Conservation (phyloP, 1,140 invertebrate genomes). For the Temnothorax curvispinosus region DNA sequence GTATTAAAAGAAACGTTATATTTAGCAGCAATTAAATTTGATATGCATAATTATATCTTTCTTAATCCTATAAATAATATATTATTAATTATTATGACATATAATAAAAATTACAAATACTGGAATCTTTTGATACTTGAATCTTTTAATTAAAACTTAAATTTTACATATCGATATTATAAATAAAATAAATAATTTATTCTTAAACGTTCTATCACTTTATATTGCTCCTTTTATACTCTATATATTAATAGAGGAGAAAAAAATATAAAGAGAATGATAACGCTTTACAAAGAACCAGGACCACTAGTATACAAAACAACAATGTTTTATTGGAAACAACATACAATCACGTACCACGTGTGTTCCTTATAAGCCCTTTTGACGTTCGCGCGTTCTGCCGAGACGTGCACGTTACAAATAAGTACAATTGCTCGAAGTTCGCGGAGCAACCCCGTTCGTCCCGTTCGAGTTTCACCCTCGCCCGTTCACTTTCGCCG, state of each 20-base stretch:
- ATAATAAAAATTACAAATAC: not conserved
- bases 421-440: slow-evolving; percentile 58
- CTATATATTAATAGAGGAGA: not conserved
- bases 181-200: not conserved
- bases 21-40: not conserved
- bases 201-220: not conserved
- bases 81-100: not conserved
- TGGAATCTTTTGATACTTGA: not conserved
- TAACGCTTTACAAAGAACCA: not conserved
- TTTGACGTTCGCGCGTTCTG: slow-evolving; percentile 66
- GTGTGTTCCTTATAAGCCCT: slow-evolving; percentile 71
- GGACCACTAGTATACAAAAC: slow-evolving; percentile 71
- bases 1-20: not conserved
- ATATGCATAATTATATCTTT: not conserved
- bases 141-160: not conserved
- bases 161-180: not conserved
- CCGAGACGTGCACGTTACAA: slow-evolving; percentile 52
- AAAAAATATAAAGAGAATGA: not conserved
- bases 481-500: slow-evolving; percentile 9
- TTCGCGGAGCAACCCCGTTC: slow-evolving; percentile 25
- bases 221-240: not conserved
- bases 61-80: not conserved
- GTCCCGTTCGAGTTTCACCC: slow-evolving; percentile 6
- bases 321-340: slow-evolving; percentile 80
- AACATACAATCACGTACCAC: slow-evolving; percentile 77